Evolutionary conservation across 2,888 invertebrate genomes (phyloP), one percentile per base, ranked within the genome.

Genomic region (Agonopterix subpropinquella): DNA sequence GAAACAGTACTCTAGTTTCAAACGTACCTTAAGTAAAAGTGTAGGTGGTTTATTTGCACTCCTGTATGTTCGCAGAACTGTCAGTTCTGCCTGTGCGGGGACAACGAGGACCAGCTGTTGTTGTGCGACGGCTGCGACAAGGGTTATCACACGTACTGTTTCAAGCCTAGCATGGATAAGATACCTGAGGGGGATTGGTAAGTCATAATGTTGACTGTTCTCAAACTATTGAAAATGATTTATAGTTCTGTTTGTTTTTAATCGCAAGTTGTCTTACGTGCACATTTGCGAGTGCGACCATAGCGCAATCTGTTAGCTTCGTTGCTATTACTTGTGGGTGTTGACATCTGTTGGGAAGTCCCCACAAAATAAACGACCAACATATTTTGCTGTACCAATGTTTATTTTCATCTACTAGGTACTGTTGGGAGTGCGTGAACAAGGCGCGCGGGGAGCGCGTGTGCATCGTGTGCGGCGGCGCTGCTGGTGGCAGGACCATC

Each of bases 161-260:
- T 99, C 90, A 97, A 96, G 86, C 98, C 98, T 56, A 92, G 94
- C 77, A 95, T 99, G 95, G 96, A 96, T 52, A 94, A 94, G 69
- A 98, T 99, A 80, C 98, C 99, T 11, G 98, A 98, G 63, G 98
- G 98, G 36, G 98, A 99, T 80, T 99, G 98, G 98, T 96, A 72
- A 90, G 92, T 28, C 7, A 4, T 28, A 13, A 13, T 1, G 5
- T 7, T 28, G 28, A 2, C 13, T 13, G 13, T 13, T 13, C 13
- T 2, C 13, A 13, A 2, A 13, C 13, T 13, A 13, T 13, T 13
- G 13, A 13, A 1, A 13, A 13, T 13, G 13, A 13, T 13, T n/a
- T n/a, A n/a, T n/a, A n/a, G n/a, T n/a, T n/a, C n/a, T n/a, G n/a
- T n/a, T n/a, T n/a, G n/a, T n/a, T n/a, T n/a, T n/a, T n/a, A n/a